Evolutionary conservation across 2,888 invertebrate genomes (phyloP).

Genomic region (Metacarcinus magister): DNA sequence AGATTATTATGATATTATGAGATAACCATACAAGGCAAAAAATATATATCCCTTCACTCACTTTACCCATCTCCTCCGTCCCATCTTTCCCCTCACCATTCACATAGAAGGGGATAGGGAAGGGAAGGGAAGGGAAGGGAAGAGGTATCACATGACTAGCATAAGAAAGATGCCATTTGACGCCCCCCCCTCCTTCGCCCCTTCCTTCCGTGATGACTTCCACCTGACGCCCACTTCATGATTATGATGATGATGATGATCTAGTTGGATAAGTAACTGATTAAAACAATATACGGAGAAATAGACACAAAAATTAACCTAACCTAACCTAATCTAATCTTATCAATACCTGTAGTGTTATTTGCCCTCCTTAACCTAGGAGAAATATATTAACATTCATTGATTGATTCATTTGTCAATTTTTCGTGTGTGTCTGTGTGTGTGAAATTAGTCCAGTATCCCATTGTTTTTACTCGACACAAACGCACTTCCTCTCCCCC

Average conservation of each 20-base stretch:
- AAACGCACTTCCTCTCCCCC: neutral
- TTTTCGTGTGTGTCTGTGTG: neutral
- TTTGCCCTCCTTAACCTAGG: no score
- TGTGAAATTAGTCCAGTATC: neutral
- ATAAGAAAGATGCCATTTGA: slow-evolving; percentile 48
- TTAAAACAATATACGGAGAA: neutral
- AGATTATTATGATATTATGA: neutral
- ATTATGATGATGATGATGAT: neutral
- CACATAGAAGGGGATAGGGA: neutral
- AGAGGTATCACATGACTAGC: slow-evolving; percentile 32
- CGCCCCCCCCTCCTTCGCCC: neutral
- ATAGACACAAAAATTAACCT: neutral
- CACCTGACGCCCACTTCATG: neutral
- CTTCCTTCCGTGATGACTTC: slow-evolving; percentile 14
- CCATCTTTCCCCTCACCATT: neutral
- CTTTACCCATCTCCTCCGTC: neutral
- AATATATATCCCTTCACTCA: neutral
- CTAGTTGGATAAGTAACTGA: neutral
- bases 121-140: neutral
- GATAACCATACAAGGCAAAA: neutral
- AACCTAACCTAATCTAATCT: neutral
- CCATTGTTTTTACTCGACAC: neutral
- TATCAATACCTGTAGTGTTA: neutral
- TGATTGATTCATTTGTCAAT: no score
- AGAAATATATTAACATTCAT: no score